Evolutionary conservation across 1,140 invertebrate species (phyloP), one percentile per base, ranked within the genome.

Genomic region (Drosophila mauritiana): DNA sequence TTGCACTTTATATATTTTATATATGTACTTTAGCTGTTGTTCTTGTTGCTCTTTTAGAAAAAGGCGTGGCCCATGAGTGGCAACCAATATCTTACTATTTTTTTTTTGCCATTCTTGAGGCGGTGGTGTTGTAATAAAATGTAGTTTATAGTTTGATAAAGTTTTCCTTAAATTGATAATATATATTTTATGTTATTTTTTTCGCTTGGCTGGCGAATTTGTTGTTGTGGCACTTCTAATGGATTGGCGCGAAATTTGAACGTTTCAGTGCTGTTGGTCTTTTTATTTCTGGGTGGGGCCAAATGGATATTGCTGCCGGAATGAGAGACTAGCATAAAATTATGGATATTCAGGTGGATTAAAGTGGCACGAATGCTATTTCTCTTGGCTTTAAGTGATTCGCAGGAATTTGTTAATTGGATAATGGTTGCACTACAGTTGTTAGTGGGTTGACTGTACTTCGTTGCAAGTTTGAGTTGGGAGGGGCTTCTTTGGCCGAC

Each of bases 41-140:
- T 61, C n/a, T 53, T 53, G 40, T 34, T 58, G 20, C 12, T 25
- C 12, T 25, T 11, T 46, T 36, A 25, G 37, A 13, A 53, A 77
- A 77, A 84, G 80, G 80, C 77, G 80, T 84, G 80, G 76, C 43
- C 17, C 46, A 45, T 61, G 53, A 65, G 45, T 80, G 64, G 57
- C 54, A 74, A 79, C 59, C 43, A 48, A 67, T 36, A 51, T 61
- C 42, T 34, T 53, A 45, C 42, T 45, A 45, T 17, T 17, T 17
- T 17, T 20, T 72, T 40, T 36, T 6, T 25, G 11, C 3, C 36
- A 56, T 25, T 46, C 37, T 58, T 48, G 20, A 27, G 27, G 55
- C 20, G 52, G 58, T 78, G 61, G 45, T 83, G 45, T 52, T 70
- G 64, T 61, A 72, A 76, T 79, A 67, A 70, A 42, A 54, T 74